These are phyloP conservation scores for Charanyca ferruginea DNA, from an alignment of 2,888 invertebrate genomes.

Conservation along the genomic window DNA sequence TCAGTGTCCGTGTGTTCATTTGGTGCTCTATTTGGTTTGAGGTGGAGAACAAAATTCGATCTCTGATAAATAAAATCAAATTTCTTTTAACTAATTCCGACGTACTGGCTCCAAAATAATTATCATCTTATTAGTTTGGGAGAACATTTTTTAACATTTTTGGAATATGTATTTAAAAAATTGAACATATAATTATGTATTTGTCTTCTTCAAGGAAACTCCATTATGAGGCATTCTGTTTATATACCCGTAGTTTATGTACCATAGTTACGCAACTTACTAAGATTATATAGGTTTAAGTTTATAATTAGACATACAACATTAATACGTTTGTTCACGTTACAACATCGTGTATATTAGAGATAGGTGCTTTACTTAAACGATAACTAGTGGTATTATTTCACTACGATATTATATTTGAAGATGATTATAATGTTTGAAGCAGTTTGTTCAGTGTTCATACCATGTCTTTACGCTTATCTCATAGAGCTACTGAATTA, in stretches of 20 bases:
- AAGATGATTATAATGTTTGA: constrained; percentile 49
- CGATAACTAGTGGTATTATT: constrained; percentile 43
- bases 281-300: constrained; percentile 34
- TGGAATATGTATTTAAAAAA: too few relatives aligned
- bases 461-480: constrained; percentile 16
- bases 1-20: too few relatives aligned
- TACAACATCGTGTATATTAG: constrained; percentile 31
- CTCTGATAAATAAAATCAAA: too few relatives aligned
- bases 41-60: too few relatives aligned
- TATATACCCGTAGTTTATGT: not conserved
- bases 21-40: too few relatives aligned
- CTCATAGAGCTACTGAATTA: constrained; percentile 15
- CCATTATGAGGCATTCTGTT: not conserved
- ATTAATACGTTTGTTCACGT: constrained; percentile 37
- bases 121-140: too few relatives aligned
- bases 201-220: not conserved
- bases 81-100: too few relatives aligned
- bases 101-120: too few relatives aligned
- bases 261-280: not conserved
- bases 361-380: constrained; percentile 42
- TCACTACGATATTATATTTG: constrained; percentile 37
- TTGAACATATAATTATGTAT: too few relatives aligned
- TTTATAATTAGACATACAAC: constrained; percentile 46
- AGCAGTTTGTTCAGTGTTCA: constrained; percentile 24
- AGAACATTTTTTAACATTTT: too few relatives aligned